phyloP scores from a whole-genome alignment of 1,140 invertebrate species.

The Tribolium castaneum region DNA sequence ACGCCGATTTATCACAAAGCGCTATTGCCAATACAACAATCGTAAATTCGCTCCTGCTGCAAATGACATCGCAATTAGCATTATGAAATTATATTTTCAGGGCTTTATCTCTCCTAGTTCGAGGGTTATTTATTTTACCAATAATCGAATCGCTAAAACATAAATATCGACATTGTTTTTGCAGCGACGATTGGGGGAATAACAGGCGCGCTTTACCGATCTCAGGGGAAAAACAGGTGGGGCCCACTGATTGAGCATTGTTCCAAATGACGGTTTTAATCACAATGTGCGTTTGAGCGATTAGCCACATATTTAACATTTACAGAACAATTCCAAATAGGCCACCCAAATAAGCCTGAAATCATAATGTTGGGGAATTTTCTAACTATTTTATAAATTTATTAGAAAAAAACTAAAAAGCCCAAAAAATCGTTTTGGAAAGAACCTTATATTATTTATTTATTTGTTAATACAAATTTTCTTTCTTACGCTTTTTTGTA shows the following conservation, averaged over 20 bases:
- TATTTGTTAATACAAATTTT: too few species aligned
- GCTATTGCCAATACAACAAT: neutral
- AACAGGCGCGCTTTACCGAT: neutral
- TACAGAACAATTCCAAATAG: neutral
- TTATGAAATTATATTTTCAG: slow-evolving; percentile 5
- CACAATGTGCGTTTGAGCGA: neutral
- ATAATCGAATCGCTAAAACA: slow-evolving; percentile 19
- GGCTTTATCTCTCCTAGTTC: neutral
- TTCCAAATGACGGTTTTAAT: neutral
- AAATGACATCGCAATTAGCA: slow-evolving; percentile 5
- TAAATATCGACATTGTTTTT: slow-evolving; percentile 18
- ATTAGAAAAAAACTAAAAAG: too few species aligned
- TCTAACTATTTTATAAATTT: too few species aligned
- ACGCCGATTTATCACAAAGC: slow-evolving; percentile 5
- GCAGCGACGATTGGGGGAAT: neutral
- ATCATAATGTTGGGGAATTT: too few species aligned
- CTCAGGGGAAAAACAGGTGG: slow-evolving; percentile 8
- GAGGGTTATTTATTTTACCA: neutral
- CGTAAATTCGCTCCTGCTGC: neutral
- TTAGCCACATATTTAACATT: neutral
- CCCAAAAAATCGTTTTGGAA: too few species aligned
- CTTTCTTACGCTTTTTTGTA: too few species aligned
- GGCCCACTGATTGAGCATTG: neutral
- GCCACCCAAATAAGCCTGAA: too few species aligned
- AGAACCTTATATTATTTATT: too few species aligned